Evolutionary conservation across 30 jellyfish, hydroid and myxozoan genomes (phyloP).

Genomic region (Hydra vulgaris): DNA sequence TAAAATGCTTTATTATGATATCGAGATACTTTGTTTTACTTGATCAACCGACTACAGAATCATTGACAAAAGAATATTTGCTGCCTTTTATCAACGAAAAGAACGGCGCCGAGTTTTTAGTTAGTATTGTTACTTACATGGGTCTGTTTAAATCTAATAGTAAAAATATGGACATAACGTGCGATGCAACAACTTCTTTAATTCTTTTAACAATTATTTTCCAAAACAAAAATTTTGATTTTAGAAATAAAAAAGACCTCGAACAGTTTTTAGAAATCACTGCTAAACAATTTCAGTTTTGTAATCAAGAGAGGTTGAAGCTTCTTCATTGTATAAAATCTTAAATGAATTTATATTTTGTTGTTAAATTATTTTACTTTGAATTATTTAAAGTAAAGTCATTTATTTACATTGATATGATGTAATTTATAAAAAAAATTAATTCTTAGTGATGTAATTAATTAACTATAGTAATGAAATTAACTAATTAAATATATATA

Average conservation of each 20-base stretch:
- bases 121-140: background rate
- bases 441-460: too few relatives aligned
- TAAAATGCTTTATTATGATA: constrained; percentile 9
- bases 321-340: background rate
- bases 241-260: too few relatives aligned
- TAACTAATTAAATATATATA: too few relatives aligned
- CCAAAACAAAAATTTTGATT: background rate
- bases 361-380: too few relatives aligned
- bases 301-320: background rate
- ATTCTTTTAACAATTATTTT: background rate
- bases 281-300: background rate
- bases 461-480: too few relatives aligned
- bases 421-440: too few relatives aligned
- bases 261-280: background rate
- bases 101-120: background rate
- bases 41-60: background rate
- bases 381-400: too few relatives aligned
- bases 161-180: background rate
- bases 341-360: too few relatives aligned
- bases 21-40: constrained; percentile 2
- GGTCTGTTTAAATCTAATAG: background rate
- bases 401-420: too few relatives aligned
- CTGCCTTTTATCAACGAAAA: background rate
- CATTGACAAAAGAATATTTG: constrained; percentile 13
- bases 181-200: background rate